Evolutionary conservation across 2,797 vertebrate species (phyloP).

Genomic region (Sciurus vulgaris): DNA sequence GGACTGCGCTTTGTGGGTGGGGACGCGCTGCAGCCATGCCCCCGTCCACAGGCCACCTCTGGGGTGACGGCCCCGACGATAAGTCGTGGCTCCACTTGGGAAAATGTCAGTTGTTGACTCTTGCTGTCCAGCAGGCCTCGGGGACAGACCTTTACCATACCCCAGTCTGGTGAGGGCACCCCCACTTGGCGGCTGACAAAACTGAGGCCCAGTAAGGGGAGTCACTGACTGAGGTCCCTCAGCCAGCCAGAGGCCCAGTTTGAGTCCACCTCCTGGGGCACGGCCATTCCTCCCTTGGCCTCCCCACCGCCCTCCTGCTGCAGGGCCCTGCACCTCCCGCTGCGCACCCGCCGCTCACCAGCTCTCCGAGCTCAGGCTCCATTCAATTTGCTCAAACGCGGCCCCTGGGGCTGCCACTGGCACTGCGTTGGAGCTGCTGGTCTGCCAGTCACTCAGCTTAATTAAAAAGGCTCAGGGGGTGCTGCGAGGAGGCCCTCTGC

Average conservation of each 20-base stretch:
- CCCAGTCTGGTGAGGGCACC: not conserved
- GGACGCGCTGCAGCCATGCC: not conserved
- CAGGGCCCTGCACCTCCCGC: not conserved
- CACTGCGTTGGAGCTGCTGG: conserved; percentile 83
- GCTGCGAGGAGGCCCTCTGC: not conserved
- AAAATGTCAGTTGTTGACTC: not conserved
- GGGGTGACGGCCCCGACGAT: not conserved
- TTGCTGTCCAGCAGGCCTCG: not conserved
- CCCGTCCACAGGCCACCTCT: not conserved
- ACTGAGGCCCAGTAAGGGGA: not conserved
- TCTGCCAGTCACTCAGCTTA: conserved; percentile 83
- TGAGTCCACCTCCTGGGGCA: not conserved
- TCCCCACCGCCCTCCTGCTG: not conserved
- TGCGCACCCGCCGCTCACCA: conserved; percentile 83
- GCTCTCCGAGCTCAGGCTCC: conserved; percentile 80
- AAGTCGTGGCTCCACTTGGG: not conserved
- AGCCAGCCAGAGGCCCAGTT: not conserved
- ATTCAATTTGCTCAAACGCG: conserved; percentile 86
- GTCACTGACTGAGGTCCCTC: not conserved
- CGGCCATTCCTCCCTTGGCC: not conserved
- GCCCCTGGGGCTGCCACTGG: conserved; percentile 83
- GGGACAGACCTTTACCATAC: not conserved
- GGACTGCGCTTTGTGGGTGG: accelerated
- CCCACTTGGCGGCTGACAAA: not conserved
- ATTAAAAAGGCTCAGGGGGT: conserved; percentile 81